These are phyloP conservation scores for Mizuhopecten yessoensis DNA, from an alignment of 1,140 invertebrate species.

Conservation along the genomic window DNA sequence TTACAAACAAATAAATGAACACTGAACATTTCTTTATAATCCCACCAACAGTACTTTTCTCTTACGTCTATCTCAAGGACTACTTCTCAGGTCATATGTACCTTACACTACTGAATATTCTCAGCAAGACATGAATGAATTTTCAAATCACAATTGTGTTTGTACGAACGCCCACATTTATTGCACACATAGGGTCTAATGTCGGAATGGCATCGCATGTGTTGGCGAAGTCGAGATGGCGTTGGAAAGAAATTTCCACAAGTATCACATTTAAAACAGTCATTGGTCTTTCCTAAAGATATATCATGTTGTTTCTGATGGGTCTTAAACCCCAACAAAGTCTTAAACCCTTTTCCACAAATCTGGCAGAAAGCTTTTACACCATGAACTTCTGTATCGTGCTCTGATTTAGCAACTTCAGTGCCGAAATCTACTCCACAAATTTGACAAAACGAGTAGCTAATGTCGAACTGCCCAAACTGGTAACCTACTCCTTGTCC, in stretches of 20 bases:
- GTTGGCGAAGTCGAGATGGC: constrained; percentile 42
- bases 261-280: constrained; percentile 41
- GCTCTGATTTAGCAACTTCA: constrained; percentile 23
- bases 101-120: background rate
- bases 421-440: constrained; percentile 14
- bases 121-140: background rate
- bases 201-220: constrained; percentile 47
- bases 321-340: constrained; percentile 42
- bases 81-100: too few species aligned
- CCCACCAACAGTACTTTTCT: background rate
- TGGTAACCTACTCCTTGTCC: constrained; percentile 5
- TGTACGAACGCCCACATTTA: constrained; percentile 31
- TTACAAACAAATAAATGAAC: too few species aligned
- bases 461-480: background rate
- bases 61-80: too few species aligned
- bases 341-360: constrained; percentile 37
- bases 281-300: background rate
- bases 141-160: constrained; percentile 49
- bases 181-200: constrained; percentile 43
- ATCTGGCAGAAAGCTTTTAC: constrained; percentile 20
- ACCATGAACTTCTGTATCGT: background rate
- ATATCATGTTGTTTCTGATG: constrained; percentile 44
- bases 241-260: constrained; percentile 48
- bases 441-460: background rate
- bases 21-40: background rate